Base-by-base conservation (phyloP, 1,140 invertebrate species). In the Campodea augens region DNA sequence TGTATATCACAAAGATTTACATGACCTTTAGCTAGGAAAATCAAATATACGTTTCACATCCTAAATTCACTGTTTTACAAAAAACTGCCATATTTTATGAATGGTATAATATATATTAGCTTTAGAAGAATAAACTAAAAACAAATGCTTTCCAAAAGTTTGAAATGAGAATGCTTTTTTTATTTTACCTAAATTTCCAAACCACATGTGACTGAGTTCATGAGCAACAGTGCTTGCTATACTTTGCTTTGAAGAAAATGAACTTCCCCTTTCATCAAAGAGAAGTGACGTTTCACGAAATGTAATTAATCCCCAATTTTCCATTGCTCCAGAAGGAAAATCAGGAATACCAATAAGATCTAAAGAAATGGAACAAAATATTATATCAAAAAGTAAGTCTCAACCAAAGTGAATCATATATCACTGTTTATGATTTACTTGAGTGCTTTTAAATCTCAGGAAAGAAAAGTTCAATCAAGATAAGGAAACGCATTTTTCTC, bases 281-380 rank as follows among this genome's bases (percentile, higher is more conserved):
- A 88, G 67, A 53, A 89, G 71, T 0, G 74, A 71, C 2, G 75
- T 78, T 60, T 88, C 83, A 24, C 81, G 60, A 59, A 82, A 95
- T 0, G 81, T 91, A 13, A 93, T 82, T 41, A 96, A 63, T 5
- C 91, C 88, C 88, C 89, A 93, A 60, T 91, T 91, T 61, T 92
- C 87, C 87, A 92, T 92, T 0, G 86, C 88, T 5, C 83, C 85
- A 25, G 80, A 77, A 2, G 72, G 75, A 57, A 93, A 92, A 57
- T 93, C 86, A 1, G 89, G 87, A 41, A 95, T 78, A 0, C 84
- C 87, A 39, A 93, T 75, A 53, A 91, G 64, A 63, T 95, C 90
- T 73, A 52, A 22, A 54, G 54, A 46, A 47, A 20, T 39, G 47
- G 44, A 23, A 46, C 3, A 21, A 41, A 15, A 48, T 37, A 46